Evolutionary conservation across 1,140 invertebrate species (phyloP).

Genomic region (Anoplolepis gracilipes): DNA sequence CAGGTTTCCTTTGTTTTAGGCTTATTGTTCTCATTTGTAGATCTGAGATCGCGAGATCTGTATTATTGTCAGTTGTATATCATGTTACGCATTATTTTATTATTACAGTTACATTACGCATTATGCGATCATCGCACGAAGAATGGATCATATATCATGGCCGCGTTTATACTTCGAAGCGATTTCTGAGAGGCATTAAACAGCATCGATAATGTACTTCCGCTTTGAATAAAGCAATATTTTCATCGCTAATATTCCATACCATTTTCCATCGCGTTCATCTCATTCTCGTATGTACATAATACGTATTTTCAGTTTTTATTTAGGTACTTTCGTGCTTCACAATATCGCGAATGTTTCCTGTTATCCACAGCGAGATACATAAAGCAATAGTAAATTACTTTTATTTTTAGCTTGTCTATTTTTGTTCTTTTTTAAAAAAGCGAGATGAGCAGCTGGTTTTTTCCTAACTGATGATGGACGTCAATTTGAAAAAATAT

Average conservation of each 20-base stretch:
- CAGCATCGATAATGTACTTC: constrained; percentile 29
- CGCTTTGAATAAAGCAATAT: constrained; percentile 59
- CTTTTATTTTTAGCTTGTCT: not conserved
- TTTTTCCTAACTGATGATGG: no score
- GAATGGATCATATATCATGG: constrained; percentile 53
- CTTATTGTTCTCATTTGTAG: not conserved
- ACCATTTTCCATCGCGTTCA: constrained; percentile 36
- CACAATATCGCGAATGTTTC: not conserved
- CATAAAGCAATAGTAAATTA: not conserved
- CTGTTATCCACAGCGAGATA: not conserved
- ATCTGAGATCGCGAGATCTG: not conserved
- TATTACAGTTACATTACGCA: constrained; percentile 57
- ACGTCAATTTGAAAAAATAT: not conserved
- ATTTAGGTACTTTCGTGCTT: not conserved
- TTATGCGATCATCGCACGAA: constrained; percentile 48
- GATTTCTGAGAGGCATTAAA: constrained; percentile 42
- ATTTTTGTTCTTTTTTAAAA: not conserved
- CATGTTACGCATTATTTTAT: constrained; percentile 50
- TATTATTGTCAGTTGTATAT: constrained; percentile 32
- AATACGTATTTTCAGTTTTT: not conserved
- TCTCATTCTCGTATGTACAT: constrained; percentile 7
- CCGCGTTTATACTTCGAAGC: constrained; percentile 48
- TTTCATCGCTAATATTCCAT: constrained; percentile 21
- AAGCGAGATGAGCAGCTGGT: not conserved
- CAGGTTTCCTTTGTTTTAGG: not conserved